These are phyloP conservation scores for Sorex fumeus DNA, from an alignment of 2,113 vertebrate species.

Conservation along the genomic window DNA sequence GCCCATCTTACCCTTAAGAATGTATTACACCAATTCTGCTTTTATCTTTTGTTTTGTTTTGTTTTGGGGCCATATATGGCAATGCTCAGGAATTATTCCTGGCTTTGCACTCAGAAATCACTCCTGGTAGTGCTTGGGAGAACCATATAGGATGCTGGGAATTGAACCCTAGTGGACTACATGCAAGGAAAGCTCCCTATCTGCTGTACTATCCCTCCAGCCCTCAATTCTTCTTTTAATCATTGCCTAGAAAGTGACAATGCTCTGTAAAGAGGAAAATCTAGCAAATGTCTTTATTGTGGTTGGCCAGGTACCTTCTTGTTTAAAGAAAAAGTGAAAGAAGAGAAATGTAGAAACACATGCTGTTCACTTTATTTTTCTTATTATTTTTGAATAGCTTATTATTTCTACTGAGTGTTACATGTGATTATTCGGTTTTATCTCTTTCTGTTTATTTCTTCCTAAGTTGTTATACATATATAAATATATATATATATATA, in stretches of 20 bases:
- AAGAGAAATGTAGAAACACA: slow-evolving; percentile 12
- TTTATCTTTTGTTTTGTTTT: slow-evolving; percentile 1
- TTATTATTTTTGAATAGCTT: background rate
- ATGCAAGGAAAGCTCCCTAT: too few species aligned
- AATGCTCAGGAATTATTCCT: too few species aligned
- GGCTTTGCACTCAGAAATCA: too few species aligned
- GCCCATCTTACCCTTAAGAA: background rate
- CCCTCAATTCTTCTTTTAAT: background rate
- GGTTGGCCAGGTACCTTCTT: background rate
- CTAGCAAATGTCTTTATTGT: slow-evolving; percentile 27
- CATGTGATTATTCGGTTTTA: slow-evolving; percentile 31
- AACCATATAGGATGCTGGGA: too few species aligned
- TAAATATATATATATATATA: too few species aligned
- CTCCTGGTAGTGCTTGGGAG: too few species aligned
- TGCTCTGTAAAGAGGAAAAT: background rate
- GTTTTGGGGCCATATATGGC: too few species aligned
- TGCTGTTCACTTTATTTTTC: slow-evolving; percentile 1
- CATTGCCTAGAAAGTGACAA: background rate
- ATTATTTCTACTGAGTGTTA: slow-evolving; percentile 17
- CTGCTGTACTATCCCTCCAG: too few species aligned
- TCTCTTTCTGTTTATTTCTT: slow-evolving; percentile 24
- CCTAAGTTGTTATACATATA: background rate
- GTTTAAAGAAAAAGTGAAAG: background rate
- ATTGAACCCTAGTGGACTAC: too few species aligned
- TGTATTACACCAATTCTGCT: background rate